Evolutionary conservation across 1,140 invertebrate species (phyloP).

Genomic region (Lucilia sericata): DNA sequence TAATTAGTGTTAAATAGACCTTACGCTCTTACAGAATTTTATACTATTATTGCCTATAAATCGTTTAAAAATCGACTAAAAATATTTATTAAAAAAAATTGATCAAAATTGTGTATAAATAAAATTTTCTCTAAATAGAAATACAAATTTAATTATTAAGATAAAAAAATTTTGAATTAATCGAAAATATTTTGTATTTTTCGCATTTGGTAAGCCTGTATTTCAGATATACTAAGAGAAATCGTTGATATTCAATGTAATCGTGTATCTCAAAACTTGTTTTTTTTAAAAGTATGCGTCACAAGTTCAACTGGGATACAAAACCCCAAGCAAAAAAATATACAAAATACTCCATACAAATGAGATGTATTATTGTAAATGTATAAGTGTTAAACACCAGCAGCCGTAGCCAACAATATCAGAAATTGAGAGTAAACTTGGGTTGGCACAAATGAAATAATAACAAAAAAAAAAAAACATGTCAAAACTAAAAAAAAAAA

Average conservation of each 20-base stretch:
- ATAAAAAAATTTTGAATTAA: no score
- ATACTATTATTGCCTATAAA: no score
- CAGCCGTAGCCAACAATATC: background rate
- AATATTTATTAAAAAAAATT: no score
- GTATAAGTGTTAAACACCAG: conserved; percentile 31
- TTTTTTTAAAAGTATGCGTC: background rate
- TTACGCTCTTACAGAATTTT: no score
- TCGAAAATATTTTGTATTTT: no score
- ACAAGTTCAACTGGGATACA: conserved; percentile 23
- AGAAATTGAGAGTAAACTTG: background rate
- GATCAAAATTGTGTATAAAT: no score
- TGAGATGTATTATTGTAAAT: conserved; percentile 9
- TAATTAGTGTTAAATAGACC: no score
- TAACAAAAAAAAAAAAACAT: background rate
- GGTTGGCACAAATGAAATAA: background rate
- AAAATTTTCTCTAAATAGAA: no score
- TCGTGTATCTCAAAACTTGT: conserved; percentile 37
- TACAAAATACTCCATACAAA: background rate
- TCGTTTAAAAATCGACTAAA: no score
- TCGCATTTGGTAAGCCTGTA: background rate
- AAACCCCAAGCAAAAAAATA: background rate
- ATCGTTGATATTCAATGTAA: background rate
- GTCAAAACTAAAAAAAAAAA: background rate
- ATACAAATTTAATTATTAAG: no score
- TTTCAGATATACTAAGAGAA: background rate